Percentiles rank a stretch among this genome's conserved stretches.
These are phyloP conservation scores for Drosophila tropicalis DNA, from an alignment of 1,140 invertebrate species.

Conservation along the genomic window DNA sequence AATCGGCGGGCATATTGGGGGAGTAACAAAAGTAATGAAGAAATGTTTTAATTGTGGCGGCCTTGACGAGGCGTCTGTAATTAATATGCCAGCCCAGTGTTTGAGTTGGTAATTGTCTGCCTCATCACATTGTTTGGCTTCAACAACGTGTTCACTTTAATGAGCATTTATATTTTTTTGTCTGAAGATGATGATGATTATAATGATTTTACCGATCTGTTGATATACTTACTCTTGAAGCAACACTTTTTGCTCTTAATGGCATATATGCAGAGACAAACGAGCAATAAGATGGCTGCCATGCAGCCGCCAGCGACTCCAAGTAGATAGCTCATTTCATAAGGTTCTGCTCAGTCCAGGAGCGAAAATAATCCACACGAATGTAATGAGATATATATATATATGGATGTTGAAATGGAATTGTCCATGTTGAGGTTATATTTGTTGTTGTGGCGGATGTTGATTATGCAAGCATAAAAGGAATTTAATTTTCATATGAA, in stretches of 20 bases:
- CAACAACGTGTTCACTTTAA: neutral
- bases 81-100: constrained; percentile 54
- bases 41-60: constrained; percentile 76
- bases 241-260: constrained; percentile 87
- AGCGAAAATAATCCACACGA: constrained; percentile 8
- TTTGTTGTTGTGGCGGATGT: constrained; percentile 30
- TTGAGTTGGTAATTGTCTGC: constrained; percentile 43
- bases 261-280: constrained; percentile 86
- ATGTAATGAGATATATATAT: constrained; percentile 27
- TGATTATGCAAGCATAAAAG: constrained; percentile 61
- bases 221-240: constrained; percentile 86
- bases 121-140: constrained; percentile 4
- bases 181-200: neutral
- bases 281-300: constrained; percentile 85
- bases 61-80: constrained; percentile 62
- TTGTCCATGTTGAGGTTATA: constrained; percentile 31
- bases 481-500: constrained; percentile 58
- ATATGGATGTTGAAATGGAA: constrained; percentile 16
- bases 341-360: constrained; percentile 85
- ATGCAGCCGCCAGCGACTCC: constrained; percentile 86
- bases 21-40: constrained; percentile 57
- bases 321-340: constrained; percentile 87
- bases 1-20: neutral
- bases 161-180: neutral
- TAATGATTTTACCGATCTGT: neutral